Evolutionary conservation across 2,797 vertebrate genomes (phyloP).

Genomic region (Enteromius unitaeniatus): DNA sequence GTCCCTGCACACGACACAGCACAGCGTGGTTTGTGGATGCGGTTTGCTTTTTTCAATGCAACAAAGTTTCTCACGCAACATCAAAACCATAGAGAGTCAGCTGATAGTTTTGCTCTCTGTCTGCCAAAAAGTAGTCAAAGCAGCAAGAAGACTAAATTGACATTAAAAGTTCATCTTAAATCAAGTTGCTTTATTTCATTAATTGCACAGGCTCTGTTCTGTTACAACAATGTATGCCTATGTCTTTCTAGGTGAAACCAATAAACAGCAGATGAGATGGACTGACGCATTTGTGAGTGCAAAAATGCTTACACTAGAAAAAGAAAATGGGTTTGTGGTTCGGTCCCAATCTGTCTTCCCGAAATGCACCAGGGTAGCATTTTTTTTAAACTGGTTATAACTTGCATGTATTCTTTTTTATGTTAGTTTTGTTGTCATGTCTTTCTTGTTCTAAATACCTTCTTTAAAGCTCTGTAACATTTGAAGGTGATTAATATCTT

Average conservation of each 20-base stretch:
- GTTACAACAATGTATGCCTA: not conserved
- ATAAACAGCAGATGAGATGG: not conserved
- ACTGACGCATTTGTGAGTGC: not conserved
- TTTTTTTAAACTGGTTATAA: not conserved
- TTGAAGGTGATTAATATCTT: not conserved
- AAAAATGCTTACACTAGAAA: conserved; percentile 7
- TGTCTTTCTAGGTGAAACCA: not conserved
- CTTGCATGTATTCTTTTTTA: not conserved
- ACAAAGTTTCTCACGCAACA: conserved; percentile 39
- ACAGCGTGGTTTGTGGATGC: conserved; percentile 21
- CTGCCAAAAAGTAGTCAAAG: not conserved
- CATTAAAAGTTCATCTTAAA: not conserved
- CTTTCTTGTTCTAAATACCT: not conserved
- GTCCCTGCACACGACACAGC: conserved; percentile 74
- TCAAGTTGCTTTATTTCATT: not conserved
- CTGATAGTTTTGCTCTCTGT: conserved; percentile 39
- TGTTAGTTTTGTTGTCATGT: not conserved
- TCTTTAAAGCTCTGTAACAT: not conserved
- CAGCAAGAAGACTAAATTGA: not conserved
- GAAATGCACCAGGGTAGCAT: not conserved
- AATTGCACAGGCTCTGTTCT: not conserved
- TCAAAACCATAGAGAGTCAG: conserved; percentile 45
- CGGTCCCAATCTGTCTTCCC: not conserved
- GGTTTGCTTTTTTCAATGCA: conserved; percentile 32
- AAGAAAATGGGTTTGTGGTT: not conserved